Base-by-base conservation (phyloP, 2,888 invertebrate species). In the Cataglyphis rosenhaueri region DNA sequence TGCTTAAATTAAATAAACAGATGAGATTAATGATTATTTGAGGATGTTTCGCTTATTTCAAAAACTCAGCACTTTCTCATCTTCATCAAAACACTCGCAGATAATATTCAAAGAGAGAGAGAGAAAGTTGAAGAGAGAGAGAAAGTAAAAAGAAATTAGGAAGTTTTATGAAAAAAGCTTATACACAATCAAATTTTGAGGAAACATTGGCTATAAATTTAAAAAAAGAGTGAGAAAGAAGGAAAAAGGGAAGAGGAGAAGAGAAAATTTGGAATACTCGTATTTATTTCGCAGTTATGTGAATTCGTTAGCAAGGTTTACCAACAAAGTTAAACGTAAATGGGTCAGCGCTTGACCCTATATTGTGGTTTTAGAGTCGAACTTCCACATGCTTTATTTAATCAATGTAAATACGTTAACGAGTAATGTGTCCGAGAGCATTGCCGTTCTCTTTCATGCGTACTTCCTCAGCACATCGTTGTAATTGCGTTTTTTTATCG, bases 201-300 rank as follows among this genome's bases (percentile, higher is more conserved):
- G n/a, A 55, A 68, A 65, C 38, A 75, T 52, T 9, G 18, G n/a
- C 25, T 76, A 25, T 65, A 66, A 76, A 76, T 68, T 68, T n/a
- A 44, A 35, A 78, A 55, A 35, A 21, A 21, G 0, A 59, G 32
- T 15, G 10, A 68, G 15, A 35, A 1, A 29, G 9, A 61, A n/a
- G 44, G 15, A 64, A 15, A n/a, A 10, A 15, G n/a, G 21, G 8
- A 12, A 35, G 3, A 12, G 8, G 21, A 25, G 10, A 12, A 10
- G 29, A n/a, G 18, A 1, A 12, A 66, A 15, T 66, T 76, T 55
- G 44, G 21, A 70, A 41, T 29, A 35, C 12, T 29, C 32, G 38
- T 78, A 78, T 70, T 57, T 35, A 38, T 78, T 70, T 78, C n/a
- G 21, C 41, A 71, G 57, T 78, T 78, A 41, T 21, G 71, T 29